Evolutionary conservation across 35 echinoderm and acorn worm genomes (phyloP), one percentile per base, ranked within the genome.

Genomic region (Heliocidaris tuberculata): DNA sequence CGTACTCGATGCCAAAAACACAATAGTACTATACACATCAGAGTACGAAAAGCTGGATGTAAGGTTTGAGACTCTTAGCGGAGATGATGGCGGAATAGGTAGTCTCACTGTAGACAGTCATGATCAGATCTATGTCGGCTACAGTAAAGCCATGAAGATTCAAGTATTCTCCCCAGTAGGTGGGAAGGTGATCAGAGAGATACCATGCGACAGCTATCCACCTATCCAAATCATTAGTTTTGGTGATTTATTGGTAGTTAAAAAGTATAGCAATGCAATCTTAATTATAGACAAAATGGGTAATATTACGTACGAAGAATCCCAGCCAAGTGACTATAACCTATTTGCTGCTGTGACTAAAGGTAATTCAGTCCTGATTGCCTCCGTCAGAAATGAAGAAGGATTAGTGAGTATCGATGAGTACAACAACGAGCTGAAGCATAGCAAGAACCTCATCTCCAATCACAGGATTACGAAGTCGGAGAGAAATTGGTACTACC

Each of bases 61-160:
- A 9, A 31, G 10, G 27, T 88, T 88, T 24, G 21, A 88, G 4
- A 88, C 86, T 32, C 86, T 88, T 16, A 24, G 21, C 7, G 4
- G 31, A 2, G 27, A 24, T 88, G 86, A 88, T 31, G 60, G 60
- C 21, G 86, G 86, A 29, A 11, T 7, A 7, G 86, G 90, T 56
- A 27, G 21, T 49, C 47, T 92, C 9, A 30, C 90, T 13, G 90
- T 54, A 92, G 90, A 92, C 90, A 56, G 49, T 27, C 19, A 92
- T 50, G 50, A 92, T 56, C 49, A 17, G 31, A 92, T 92, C 50
- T 92, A 92, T 92, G 49, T 56, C 12, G 50, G 90, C 90, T 92
- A 50, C 2, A 48, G 90, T n/a, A 54, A 92, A 30, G 90, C 49
- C 2, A 56, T 50, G 27, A 48, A 27, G 49, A 92, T 92, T 48